Evolutionary conservation across 1,140 invertebrate genomes (phyloP).

Genomic region (Drosophila persimilis): DNA sequence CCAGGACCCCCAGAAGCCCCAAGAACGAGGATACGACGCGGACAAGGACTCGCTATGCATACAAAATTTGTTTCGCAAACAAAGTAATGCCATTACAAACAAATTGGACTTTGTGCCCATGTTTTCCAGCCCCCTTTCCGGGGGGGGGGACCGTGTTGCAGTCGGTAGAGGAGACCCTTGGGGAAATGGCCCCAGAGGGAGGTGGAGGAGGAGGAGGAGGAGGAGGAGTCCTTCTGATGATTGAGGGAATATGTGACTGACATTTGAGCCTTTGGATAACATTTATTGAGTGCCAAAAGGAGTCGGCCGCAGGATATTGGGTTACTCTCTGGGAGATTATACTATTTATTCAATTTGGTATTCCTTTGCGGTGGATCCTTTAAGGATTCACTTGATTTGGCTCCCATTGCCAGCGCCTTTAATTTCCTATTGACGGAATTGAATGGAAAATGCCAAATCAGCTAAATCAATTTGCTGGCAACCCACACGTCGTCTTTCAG

Average conservation of each 20-base stretch:
- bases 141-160: conserved; percentile 28
- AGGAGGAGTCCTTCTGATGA: conserved; percentile 9
- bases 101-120: conserved; percentile 79
- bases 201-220: background rate
- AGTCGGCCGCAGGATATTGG: conserved; percentile 40
- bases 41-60: conserved; percentile 68
- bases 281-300: conserved; percentile 74
- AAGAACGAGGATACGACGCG: background rate
- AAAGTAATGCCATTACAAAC: conserved; percentile 81
- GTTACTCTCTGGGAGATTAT: conserved; percentile 41
- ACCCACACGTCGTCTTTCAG: conserved; percentile 11
- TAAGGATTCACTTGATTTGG: background rate
- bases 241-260: conserved; percentile 63
- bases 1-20: background rate
- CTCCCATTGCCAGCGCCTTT: conserved; percentile 12
- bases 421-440: conserved; percentile 37
- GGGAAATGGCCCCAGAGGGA: conserved; percentile 61
- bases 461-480: conserved; percentile 42
- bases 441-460: conserved; percentile 48
- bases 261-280: conserved; percentile 65
- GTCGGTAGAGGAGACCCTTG: conserved; percentile 18
- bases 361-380: conserved; percentile 10
- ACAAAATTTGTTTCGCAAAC: conserved; percentile 81
- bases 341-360: conserved; percentile 52
- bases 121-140: conserved; percentile 32